Conservation (phyloP, 2,797 vertebrate genomes). For the Pterois miles region DNA sequence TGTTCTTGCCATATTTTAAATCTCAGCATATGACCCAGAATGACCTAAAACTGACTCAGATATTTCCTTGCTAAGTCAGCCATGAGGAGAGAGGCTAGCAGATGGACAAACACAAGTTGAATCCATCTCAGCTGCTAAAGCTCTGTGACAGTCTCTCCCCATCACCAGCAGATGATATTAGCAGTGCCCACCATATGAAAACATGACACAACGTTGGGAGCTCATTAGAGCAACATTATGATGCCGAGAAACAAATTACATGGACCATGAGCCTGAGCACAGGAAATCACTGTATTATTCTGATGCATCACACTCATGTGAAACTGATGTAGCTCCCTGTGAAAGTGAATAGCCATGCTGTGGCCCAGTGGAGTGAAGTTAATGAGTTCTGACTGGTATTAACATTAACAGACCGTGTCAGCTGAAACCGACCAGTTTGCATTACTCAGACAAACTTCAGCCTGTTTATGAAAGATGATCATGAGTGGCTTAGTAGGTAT, state of each 20-base stretch:
- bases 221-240: constrained; percentile 55
- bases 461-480: constrained; percentile 48
- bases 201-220: constrained; percentile 40
- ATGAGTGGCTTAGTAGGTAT: constrained; percentile 39
- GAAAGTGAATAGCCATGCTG: constrained; percentile 53
- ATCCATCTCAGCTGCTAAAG: constrained; percentile 21
- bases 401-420: constrained; percentile 45
- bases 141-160: constrained; percentile 8
- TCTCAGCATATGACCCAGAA: neutral
- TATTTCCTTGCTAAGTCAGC: neutral
- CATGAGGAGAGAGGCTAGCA: constrained; percentile 11
- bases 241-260: constrained; percentile 52
- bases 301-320: constrained; percentile 47
- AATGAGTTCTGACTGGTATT: constrained; percentile 61
- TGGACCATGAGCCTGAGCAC: constrained; percentile 29
- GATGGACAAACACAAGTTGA: constrained; percentile 39
- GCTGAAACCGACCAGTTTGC: constrained; percentile 43
- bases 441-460: constrained; percentile 56
- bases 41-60: neutral
- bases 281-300: constrained; percentile 55
- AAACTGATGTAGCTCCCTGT: constrained; percentile 54
- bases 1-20: neutral
- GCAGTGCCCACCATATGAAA: constrained; percentile 32
- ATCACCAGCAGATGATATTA: constrained; percentile 28
- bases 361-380: constrained; percentile 48